Base-by-base conservation (phyloP, 2,113 vertebrate genomes). In the Colaptes auratus region DNA sequence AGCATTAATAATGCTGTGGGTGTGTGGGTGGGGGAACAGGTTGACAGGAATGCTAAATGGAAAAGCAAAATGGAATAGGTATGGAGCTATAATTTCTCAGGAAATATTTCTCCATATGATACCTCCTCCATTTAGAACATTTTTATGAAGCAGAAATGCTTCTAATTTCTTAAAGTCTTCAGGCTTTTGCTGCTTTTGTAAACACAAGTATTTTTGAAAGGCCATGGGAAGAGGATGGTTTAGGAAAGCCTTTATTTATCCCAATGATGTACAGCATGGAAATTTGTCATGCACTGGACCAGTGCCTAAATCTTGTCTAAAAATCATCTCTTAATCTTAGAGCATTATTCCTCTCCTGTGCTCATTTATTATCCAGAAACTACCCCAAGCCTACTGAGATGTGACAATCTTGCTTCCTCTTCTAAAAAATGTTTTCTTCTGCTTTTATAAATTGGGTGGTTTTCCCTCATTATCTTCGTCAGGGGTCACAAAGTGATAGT, bases 1-100 rank as follows among this genome's bases (percentile, higher is more conserved):
- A 92, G 30, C 1, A 0, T 78, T 91, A 95, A 74, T 92, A 91
- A 70, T 74, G 48, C 53, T 76, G 48, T 39, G 56, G 59, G 1
- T 56, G 52, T 63, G 95, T 82, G 82, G 72, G 95, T 82, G 82
- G 87, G 75, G 92, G 75, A 93, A 48, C 89, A 80, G 56, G 89
- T 75, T n/a, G 79, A 73, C 70, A 78, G 89, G 64, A 86, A n/a
- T 39, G 53, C 28, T 58, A 78, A 89, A 92, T 66, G 78, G 69
- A 36, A 92, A 93, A 88, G 65, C 73, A 74, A 92, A 93, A 74
- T 44, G 70, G 53, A 56, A 66, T 60, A 71, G 46, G 24, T 80
- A 20, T 28, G 76, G 89, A 74, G n/a, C 92, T 88, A 5, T 92
- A 83, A 95, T 95, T 95, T 88, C 60, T 35, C 36, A 36, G 24